Evolutionary conservation across 2,888 invertebrate genomes (phyloP).

Genomic region (Leptinotarsa tumamoca): DNA sequence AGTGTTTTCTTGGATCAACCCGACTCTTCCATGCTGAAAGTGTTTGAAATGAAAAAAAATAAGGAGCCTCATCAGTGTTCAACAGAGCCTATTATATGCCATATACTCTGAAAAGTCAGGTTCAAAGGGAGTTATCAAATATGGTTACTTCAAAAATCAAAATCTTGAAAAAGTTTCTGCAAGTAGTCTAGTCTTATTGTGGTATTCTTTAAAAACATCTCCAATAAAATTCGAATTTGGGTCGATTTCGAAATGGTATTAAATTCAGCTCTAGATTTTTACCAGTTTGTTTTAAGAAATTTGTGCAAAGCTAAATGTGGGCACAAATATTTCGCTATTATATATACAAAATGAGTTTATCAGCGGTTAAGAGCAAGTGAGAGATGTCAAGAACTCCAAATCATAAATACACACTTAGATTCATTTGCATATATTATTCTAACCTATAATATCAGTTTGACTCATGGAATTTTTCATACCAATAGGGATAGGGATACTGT

Average conservation of each 20-base stretch:
- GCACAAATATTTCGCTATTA: neutral
- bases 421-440: neutral
- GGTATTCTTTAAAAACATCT: constrained; percentile 53
- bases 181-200: constrained; percentile 57
- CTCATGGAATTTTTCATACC: constrained; percentile 21
- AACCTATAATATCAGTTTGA: constrained; percentile 15
- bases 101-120: constrained; percentile 44
- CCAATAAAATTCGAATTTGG: constrained; percentile 44
- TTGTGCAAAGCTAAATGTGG: constrained; percentile 41
- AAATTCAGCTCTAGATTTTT: constrained; percentile 48
- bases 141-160: constrained; percentile 33
- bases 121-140: constrained; percentile 47
- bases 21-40: constrained; percentile 15
- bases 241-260: constrained; percentile 54
- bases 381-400: neutral
- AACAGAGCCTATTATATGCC: constrained; percentile 45
- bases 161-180: constrained; percentile 46
- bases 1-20: constrained; percentile 9
- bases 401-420: neutral
- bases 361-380: neutral
- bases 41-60: constrained; percentile 22
- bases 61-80: constrained; percentile 23
- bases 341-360: neutral
- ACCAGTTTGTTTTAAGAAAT: constrained; percentile 57
- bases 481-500: neutral